phyloP scores from a whole-genome alignment of 1,140 invertebrate species.

The Neotoxoptera formosana region DNA sequence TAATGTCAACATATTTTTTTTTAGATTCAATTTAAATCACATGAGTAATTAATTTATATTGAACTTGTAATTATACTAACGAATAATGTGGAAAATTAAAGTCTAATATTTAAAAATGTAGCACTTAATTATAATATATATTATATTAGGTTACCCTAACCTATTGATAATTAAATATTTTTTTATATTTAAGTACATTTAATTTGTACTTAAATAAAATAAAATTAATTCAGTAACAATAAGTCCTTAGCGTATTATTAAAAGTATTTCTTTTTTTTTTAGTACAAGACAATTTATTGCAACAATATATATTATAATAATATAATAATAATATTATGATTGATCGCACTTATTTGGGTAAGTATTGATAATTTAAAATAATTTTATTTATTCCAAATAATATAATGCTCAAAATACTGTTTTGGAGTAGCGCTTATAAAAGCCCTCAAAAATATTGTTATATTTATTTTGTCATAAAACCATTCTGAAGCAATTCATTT shows the following conservation, averaged over 20 bases:
- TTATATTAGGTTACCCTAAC: neutral
- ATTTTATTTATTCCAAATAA: too few species aligned
- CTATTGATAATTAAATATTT: neutral
- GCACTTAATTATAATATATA: neutral
- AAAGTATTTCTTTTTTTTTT: neutral
- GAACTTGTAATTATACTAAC: neutral
- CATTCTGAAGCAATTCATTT: neutral
- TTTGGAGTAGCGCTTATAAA: neutral
- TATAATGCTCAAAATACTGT: neutral
- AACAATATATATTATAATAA: neutral
- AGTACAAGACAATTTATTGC: too few species aligned
- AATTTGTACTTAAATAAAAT: neutral
- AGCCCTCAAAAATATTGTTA: too few species aligned
- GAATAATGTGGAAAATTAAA: neutral
- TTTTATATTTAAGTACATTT: neutral
- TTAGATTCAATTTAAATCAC: neutral
- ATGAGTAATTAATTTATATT: too few species aligned
- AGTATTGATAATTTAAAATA: neutral
- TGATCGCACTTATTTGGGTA: neutral
- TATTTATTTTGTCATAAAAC: neutral
- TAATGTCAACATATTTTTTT: neutral
- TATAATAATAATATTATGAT: neutral
- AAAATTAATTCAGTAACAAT: neutral
- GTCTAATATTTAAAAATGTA: too few species aligned
- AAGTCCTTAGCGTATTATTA: neutral